Percentiles rank a stretch among this genome's conserved stretches.
phyloP scores from a whole-genome alignment of 2,113 vertebrate genomes.

The Alectura lathami region DNA sequence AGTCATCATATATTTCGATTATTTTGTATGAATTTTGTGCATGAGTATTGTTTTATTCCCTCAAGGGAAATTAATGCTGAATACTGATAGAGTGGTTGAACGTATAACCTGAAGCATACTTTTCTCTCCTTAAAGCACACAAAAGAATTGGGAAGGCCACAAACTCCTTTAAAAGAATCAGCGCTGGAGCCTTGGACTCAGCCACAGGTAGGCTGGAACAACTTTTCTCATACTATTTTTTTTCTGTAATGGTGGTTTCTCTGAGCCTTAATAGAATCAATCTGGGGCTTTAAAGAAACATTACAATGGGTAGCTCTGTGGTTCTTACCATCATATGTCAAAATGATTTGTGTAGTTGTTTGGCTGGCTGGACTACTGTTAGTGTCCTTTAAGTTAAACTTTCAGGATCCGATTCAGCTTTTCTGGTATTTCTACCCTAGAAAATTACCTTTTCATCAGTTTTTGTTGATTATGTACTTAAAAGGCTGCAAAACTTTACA shows the following conservation, averaged over 20 bases:
- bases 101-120: not conserved
- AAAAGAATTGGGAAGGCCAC: constrained; percentile 68
- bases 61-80: not conserved
- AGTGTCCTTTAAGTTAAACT: not conserved
- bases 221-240: not conserved
- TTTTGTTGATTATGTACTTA: not conserved
- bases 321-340: rapidly evolving
- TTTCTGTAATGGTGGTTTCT: not conserved
- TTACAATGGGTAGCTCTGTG: not conserved
- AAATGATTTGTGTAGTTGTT: not conserved
- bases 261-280: not conserved
- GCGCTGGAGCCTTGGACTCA: constrained; percentile 73
- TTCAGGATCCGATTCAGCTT: not conserved
- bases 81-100: not conserved
- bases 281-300: not conserved
- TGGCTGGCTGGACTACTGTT: not conserved
- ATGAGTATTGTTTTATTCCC: not conserved
- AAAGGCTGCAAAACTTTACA: not conserved
- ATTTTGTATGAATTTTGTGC: not conserved
- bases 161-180: constrained; percentile 73
- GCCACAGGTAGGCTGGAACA: constrained; percentile 68
- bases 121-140: constrained; percentile 59
- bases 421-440: not conserved
- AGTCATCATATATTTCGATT: rapidly evolving
- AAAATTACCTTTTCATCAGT: not conserved